Conservation (phyloP, 2,797 vertebrate genomes). For the Ceyx erithaca region DNA sequence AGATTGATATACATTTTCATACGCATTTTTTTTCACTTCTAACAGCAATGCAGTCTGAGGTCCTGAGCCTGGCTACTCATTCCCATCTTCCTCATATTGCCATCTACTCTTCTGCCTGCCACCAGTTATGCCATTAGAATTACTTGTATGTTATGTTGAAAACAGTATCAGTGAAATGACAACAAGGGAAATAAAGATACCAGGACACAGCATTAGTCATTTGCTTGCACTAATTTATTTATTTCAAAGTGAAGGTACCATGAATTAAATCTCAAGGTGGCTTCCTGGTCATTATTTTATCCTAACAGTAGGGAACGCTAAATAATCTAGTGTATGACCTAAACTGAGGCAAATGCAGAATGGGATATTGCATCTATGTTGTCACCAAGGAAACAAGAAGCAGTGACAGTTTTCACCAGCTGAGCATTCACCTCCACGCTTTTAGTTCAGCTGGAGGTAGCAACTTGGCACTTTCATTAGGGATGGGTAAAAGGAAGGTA, state of each 20-base stretch:
- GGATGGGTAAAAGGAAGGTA: background rate
- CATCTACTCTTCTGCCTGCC: background rate
- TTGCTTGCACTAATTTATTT: background rate
- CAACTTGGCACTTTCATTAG: background rate
- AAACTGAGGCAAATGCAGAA: background rate
- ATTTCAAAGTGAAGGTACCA: background rate
- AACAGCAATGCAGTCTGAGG: background rate
- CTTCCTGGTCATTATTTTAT: conserved; percentile 16
- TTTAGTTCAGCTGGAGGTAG: conserved; percentile 12
- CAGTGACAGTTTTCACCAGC: conserved; percentile 2
- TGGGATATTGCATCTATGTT: background rate
- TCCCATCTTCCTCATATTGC: background rate
- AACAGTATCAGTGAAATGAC: background rate
- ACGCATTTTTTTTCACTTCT: background rate
- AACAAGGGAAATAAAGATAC: background rate
- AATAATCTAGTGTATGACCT: background rate
- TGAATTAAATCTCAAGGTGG: background rate
- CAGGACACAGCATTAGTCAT: background rate
- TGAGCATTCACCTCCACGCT: background rate
- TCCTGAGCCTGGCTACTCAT: background rate
- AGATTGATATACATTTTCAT: background rate
- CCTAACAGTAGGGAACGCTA: background rate
- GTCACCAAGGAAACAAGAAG: conserved; percentile 50
- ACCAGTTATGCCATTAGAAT: background rate
- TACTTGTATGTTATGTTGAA: background rate